These are phyloP conservation scores for Falco naumanni DNA, from an alignment of 2,797 vertebrate genomes.

Conservation along the genomic window DNA sequence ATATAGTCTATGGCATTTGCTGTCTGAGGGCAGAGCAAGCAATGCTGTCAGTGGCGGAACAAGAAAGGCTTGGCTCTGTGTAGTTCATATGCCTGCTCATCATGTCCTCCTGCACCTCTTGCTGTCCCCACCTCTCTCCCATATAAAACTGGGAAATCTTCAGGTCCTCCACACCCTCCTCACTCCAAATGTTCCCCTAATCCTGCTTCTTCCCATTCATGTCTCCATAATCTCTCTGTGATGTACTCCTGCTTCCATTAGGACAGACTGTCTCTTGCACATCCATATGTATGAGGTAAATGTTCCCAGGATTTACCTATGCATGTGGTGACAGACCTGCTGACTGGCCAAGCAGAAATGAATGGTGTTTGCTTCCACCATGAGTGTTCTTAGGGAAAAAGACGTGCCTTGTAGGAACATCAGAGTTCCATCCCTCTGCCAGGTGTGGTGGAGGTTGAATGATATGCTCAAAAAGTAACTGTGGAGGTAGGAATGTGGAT, in stretches of 20 bases:
- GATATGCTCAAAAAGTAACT: not conserved
- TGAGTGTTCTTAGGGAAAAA: not conserved
- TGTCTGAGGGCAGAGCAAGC: not conserved
- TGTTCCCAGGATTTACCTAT: not conserved
- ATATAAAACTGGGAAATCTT: not conserved
- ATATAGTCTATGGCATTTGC: not conserved
- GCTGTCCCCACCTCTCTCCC: not conserved
- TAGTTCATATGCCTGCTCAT: not conserved
- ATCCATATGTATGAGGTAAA: not conserved
- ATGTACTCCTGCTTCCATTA: not conserved
- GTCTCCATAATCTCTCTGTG: not conserved
- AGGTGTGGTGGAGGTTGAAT: not conserved
- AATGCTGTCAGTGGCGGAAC: not conserved
- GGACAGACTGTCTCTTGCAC: not conserved
- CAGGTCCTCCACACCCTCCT: not conserved
- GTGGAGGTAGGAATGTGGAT: not conserved
- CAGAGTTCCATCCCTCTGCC: not conserved
- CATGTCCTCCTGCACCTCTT: not conserved
- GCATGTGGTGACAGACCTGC: not conserved
- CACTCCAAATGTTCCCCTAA: not conserved
- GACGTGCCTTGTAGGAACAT: not conserved
- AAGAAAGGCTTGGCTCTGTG: accelerated
- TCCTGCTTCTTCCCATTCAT: not conserved
- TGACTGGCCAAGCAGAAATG: not conserved
- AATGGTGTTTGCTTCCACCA: not conserved